Base-by-base conservation (phyloP, 1,140 invertebrate genomes). In the Augochlora pura region DNA sequence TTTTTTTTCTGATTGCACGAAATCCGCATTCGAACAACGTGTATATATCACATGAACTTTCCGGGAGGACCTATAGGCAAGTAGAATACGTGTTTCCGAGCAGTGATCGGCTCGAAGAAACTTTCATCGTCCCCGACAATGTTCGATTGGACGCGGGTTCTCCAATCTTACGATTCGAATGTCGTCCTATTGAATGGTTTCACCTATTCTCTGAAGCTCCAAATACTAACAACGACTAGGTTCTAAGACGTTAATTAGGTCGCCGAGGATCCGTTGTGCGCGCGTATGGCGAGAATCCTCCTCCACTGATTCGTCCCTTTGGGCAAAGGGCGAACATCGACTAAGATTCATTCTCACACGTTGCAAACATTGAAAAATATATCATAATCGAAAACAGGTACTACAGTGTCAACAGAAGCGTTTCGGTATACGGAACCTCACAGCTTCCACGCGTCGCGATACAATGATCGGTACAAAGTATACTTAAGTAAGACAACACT, bases 221-320 rank as follows among this genome's bases (percentile, higher is more conserved):
- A 59, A 63, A 42, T 70, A 77, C 70, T 64, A 71, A 77, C 76
- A 77, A 71, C 59, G 60, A 71, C 76, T 77, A 77, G 18, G 54
- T 49, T 64, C 68, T 77, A 71, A 77, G 38, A 52, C 65, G 32
- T 71, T 77, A 77, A 71, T 77, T 77, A 77, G 59, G 76, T 77
- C 76, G 27, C 18, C 75, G 59, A 77, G 76, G 68, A 77, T 77
- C 23, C 75, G 21, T 54, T 42, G 9, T 23, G 46, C 25, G 54
- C 42, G 32, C 59, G 21, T 2, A 63, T 64, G 69, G 10, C 10
- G 57, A 54, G 27, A 32, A 77, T 77, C 67, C 76, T 27, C 32
- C 67, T 77, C 76, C 76, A 77, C 67, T 77, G 39, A 9, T 71
- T 71, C 68, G 59, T 62, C 76, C 68, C 59, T 76, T 76, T 76